Conservation (phyloP, 1,140 invertebrate genomes). For the Lasioglossum albipes region DNA sequence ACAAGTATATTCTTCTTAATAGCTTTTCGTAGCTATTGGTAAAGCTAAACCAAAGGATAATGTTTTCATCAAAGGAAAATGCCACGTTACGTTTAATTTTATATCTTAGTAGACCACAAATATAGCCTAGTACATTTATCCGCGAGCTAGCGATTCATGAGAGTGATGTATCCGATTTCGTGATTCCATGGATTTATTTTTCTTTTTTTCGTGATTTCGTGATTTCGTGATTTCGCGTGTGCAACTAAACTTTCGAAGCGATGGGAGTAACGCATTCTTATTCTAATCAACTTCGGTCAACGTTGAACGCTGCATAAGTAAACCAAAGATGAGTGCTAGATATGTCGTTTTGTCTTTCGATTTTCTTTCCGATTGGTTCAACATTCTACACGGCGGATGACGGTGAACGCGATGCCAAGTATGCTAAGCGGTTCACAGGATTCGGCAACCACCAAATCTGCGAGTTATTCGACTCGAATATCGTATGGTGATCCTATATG, state of each 20-base stretch:
- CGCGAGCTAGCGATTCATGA: conserved; percentile 34
- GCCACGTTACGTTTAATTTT: conserved; percentile 66
- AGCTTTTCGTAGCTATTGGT: conserved; percentile 76
- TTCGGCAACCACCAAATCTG: conserved; percentile 17
- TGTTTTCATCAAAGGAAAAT: conserved; percentile 68
- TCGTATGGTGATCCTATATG: conserved; percentile 13
- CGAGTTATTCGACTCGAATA: conserved; percentile 35
- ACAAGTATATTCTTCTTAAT: conserved; percentile 79
- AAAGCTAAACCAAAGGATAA: conserved; percentile 74
- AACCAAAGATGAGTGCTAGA: background rate
- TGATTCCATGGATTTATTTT: conserved; percentile 16
- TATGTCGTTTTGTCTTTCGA: background rate
- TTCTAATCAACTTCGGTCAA: conserved; percentile 16
- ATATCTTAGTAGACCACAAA: conserved; percentile 65
- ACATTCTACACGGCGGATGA: too few species aligned
- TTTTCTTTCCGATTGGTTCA: too few species aligned
- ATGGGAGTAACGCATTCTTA: conserved; percentile 11
- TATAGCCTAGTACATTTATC: conserved; percentile 50
- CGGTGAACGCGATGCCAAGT: background rate
- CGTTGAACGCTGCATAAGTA: background rate
- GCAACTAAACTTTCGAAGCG: conserved; percentile 32
- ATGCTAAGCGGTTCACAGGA: conserved; percentile 5
- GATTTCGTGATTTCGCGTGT: conserved; percentile 22
- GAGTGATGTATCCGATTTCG: background rate
- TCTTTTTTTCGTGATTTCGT: too few species aligned